Conservation (phyloP, 2,888 invertebrate species). For the Cryptops parisi region DNA sequence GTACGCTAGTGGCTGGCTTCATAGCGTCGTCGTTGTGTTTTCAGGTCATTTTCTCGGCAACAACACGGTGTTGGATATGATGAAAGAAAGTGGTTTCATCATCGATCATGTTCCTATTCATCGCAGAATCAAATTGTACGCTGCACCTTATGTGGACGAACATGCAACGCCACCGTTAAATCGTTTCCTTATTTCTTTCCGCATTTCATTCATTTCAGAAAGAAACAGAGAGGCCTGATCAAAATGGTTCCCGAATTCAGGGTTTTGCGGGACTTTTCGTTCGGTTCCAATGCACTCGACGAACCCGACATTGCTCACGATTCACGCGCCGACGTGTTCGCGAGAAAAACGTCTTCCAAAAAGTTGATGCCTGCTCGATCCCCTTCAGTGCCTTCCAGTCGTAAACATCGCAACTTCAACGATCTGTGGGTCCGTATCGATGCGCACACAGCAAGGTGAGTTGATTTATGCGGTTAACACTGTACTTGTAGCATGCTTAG, state of each 20-base stretch:
- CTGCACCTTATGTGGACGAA: too few relatives aligned
- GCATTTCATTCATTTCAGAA: constrained; percentile 2
- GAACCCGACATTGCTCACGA: constrained; percentile 1
- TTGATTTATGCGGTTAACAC: too few relatives aligned
- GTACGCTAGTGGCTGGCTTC: too few relatives aligned
- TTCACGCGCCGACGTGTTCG: not conserved
- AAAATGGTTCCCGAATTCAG: constrained; percentile 15
- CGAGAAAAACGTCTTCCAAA: not conserved
- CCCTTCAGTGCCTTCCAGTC: constrained; percentile 2
- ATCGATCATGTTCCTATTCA: constrained; percentile 21
- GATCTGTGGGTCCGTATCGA: constrained; percentile 16
- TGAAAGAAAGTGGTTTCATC: constrained; percentile 29
- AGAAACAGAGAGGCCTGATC: constrained; percentile 3
- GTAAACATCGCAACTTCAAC: constrained; percentile 15
- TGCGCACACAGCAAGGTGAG: constrained; percentile 6
- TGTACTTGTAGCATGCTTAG: too few relatives aligned
- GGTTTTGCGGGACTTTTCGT: constrained; percentile 12
- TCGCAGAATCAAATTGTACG: constrained; percentile 14
- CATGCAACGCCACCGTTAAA: too few relatives aligned
- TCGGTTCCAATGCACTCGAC: constrained; percentile 9
- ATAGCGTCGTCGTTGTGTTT: constrained; percentile 21
- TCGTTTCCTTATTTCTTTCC: too few relatives aligned
- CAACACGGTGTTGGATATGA: constrained; percentile 33
- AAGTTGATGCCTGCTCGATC: constrained; percentile 6
- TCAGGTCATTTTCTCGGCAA: constrained; percentile 37